phyloP scores from a whole-genome alignment of 2,888 invertebrate species.

The Cartodere bifasciata region DNA sequence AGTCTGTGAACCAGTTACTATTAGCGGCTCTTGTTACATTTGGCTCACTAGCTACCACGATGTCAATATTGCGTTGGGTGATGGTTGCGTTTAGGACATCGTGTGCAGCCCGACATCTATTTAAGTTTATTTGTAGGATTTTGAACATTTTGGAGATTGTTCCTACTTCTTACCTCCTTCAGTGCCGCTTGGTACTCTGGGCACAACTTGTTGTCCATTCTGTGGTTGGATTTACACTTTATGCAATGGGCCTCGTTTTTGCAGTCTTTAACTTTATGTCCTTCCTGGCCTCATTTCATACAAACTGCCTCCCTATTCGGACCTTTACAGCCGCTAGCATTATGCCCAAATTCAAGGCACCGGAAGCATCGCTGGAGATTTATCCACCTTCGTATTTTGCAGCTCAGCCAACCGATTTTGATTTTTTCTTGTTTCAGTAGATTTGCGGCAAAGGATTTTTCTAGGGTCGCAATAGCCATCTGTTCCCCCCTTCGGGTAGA shows the following conservation, averaged over 20 bases:
- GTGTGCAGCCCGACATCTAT: not conserved
- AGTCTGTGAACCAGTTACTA: too few species aligned
- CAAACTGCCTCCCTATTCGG: not conserved
- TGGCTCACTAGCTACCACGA: too few species aligned
- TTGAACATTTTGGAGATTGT: not conserved
- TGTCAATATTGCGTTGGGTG: too few species aligned
- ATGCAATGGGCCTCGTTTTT: not conserved
- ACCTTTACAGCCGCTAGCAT: not conserved
- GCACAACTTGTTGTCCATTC: too few species aligned
- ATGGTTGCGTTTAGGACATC: not conserved
- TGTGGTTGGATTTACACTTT: not conserved
- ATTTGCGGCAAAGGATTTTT: too few species aligned
- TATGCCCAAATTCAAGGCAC: not conserved
- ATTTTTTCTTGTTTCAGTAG: not conserved
- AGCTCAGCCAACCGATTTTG: slow-evolving; percentile 1
- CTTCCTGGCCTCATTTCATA: not conserved
- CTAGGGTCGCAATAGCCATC: too few species aligned
- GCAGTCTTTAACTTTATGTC: not conserved
- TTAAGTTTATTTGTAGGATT: not conserved
- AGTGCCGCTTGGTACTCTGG: not conserved
- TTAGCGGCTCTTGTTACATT: too few species aligned
- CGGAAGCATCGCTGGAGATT: not conserved
- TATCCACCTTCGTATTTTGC: not conserved
- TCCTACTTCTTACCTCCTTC: not conserved
- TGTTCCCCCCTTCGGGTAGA: too few species aligned